Conservation (phyloP, 2,797 vertebrate species). For the Micrastur ruficollis region DNA sequence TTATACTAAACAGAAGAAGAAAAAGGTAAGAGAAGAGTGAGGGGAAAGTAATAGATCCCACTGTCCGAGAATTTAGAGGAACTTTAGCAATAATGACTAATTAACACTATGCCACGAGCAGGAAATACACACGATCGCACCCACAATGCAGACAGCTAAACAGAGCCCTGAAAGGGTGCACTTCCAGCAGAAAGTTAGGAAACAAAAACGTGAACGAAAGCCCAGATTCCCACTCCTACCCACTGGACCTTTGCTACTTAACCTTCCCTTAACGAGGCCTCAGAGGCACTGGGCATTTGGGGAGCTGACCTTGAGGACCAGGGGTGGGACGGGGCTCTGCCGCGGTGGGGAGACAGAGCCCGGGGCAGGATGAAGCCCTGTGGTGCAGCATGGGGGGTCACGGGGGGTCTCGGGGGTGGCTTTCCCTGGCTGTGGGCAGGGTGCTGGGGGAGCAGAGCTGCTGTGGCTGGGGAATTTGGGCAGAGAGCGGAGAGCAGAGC, state of each 20-base stretch:
- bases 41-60: not conserved
- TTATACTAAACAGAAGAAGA: not conserved
- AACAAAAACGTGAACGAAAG: not conserved
- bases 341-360: not conserved
- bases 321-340: not conserved
- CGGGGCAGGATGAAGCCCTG: fast-evolving
- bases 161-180: not conserved
- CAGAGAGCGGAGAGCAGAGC: not conserved
- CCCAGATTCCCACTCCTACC: not conserved
- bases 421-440: not conserved
- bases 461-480: not conserved
- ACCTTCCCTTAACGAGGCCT: not conserved
- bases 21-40: not conserved
- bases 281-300: fast-evolving
- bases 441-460: not conserved
- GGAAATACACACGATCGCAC: not conserved
- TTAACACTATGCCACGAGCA: not conserved
- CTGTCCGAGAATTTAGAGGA: not conserved
- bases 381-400: fast-evolving
- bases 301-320: not conserved
- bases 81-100: not conserved
- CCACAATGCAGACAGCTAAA: not conserved
- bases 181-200: not conserved
- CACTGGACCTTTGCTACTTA: not conserved
- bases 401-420: fast-evolving